Evolutionary conservation across 1,140 invertebrate species (phyloP), one percentile per base, ranked within the genome.

Genomic region (Bombus picipes): DNA sequence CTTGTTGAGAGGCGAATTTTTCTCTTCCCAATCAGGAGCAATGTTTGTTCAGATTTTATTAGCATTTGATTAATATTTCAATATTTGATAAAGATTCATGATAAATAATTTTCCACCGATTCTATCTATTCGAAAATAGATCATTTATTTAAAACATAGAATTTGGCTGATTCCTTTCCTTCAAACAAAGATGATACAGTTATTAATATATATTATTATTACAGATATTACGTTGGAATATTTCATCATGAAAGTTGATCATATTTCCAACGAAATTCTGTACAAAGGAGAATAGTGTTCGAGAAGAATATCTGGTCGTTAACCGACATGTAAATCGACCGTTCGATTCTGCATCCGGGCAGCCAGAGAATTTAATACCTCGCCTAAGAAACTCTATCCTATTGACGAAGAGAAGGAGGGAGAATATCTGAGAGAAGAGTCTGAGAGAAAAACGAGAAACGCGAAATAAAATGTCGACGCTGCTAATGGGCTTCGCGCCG

Each of bases 401-500:
- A 65, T 34, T 32, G 32, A 15, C 32, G 12, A n/a, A n/a, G 34
- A 32, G 32, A 47, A 82, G 37, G 32, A 5, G 1, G 25, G 8
- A 18, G n/a, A 65, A 22, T 6, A 25, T 8, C 15, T 1, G 37
- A n/a, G 71, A n/a, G 2, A 22, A n/a, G 5, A 53, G 47, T 53
- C 6, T 53, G 18, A 53, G 18, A 18, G 53, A 39, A 37, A 66
- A 53, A 41, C 13, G n/a, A 13, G 47, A 68, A 66, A 32, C 25
- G 32, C 13, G 73, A 28, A 77, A 83, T 76, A 68, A 76, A 83
- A 76, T 53, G 81, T 75, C 81, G 28, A 28, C 28, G 41, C 4
- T 77, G 81, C 65, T 83, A 83, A 83, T 57, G 73, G 73, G 34
- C 73, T 9, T 68, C 22, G 81, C 13, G 2, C 34, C 15, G 32